Conservation (phyloP, 2,888 invertebrate species). For the Zonitis immaculata region DNA sequence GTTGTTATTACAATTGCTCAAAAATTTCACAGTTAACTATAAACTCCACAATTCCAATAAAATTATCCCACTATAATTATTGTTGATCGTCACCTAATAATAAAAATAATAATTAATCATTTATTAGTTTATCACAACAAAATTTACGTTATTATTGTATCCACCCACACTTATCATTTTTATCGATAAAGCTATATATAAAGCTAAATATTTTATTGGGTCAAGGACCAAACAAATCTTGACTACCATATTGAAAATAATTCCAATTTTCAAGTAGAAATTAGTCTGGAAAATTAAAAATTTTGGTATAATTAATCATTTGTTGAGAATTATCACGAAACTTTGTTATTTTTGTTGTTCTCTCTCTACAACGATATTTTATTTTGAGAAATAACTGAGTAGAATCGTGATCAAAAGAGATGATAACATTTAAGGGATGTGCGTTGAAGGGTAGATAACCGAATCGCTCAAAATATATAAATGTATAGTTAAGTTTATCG, state of each 20-base stretch:
- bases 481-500: background rate
- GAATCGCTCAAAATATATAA: slow-evolving; percentile 4
- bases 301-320: background rate
- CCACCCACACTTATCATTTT: slow-evolving; percentile 1
- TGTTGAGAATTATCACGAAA: background rate
- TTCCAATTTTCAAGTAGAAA: no score
- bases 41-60: background rate
- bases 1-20: slow-evolving; percentile 7
- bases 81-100: no score
- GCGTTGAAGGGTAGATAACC: slow-evolving; percentile 1
- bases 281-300: no score
- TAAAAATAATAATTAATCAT: no score
- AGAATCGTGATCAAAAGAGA: slow-evolving; percentile 4
- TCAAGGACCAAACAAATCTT: background rate
- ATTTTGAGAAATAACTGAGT: slow-evolving; percentile 2
- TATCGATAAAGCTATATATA: background rate
- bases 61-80: background rate
- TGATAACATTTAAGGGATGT: background rate
- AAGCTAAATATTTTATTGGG: background rate
- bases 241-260: no score
- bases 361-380: background rate
- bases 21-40: slow-evolving; percentile 1
- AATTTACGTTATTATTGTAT: background rate
- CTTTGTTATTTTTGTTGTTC: background rate
- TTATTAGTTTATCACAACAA: no score